A percentile compares a stretch with the other conserved stretches of the same genome.
phyloP scores from a whole-genome alignment of 1,140 invertebrate genomes.

The Euura lappo region DNA sequence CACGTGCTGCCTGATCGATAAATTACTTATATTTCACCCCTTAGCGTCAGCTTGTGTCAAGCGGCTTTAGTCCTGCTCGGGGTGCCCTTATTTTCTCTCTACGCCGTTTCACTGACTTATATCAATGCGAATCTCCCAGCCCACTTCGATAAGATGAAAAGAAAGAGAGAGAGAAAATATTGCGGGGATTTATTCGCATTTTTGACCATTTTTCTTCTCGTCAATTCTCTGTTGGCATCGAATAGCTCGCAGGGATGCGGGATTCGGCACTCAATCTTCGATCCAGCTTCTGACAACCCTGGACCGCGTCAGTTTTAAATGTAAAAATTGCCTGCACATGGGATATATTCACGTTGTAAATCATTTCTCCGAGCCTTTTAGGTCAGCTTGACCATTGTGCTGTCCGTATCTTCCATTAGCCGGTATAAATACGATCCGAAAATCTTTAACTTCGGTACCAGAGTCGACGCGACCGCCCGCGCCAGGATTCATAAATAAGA shows the following conservation, averaged over 20 bases:
- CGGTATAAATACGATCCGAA: not conserved
- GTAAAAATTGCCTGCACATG: not conserved
- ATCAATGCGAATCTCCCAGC: not conserved
- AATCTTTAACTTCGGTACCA: not conserved
- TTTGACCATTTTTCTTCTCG: too few relatives aligned
- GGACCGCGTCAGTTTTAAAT: not conserved
- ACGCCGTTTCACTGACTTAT: not conserved
- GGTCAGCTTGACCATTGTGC: conserved; percentile 6
- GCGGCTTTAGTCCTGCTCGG: not conserved
- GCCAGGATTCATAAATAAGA: not conserved
- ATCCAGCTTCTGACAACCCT: too few relatives aligned
- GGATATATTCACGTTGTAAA: not conserved
- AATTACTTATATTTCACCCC: conserved; percentile 5
- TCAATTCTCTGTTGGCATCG: too few relatives aligned
- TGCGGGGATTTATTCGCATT: too few relatives aligned
- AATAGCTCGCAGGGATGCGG: too few relatives aligned
- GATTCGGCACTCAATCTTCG: too few relatives aligned
- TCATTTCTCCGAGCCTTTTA: not conserved
- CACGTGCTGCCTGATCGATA: conserved; percentile 2
- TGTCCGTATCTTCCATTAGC: not conserved
- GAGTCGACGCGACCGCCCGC: too few relatives aligned
- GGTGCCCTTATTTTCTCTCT: not conserved
- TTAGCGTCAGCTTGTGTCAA: conserved; percentile 6
- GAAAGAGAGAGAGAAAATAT: too few relatives aligned
- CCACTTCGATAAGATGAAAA: too few relatives aligned